Base-by-base conservation (phyloP, 1,140 invertebrate genomes). In the Calliphora vicina region DNA sequence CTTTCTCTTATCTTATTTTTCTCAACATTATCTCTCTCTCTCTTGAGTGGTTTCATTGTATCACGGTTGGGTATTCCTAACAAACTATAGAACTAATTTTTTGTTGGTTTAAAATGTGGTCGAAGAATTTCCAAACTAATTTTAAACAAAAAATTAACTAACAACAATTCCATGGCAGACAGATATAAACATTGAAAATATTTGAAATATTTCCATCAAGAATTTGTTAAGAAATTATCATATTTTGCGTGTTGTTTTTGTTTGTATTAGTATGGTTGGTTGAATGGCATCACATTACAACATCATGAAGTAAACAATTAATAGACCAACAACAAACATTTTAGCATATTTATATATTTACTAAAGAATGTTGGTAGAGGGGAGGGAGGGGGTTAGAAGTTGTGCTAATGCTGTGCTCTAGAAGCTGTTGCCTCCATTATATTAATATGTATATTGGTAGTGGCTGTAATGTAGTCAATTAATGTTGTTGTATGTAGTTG, bases 401-500 rank as follows among this genome's bases (percentile, higher is more conserved):
- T 50, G 45, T n/a, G n/a, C n/a, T n/a, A n/a, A n/a, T n/a, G n/a
- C n/a, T n/a, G n/a, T n/a, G n/a, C n/a, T n/a, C n/a, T n/a, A n/a
- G n/a, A n/a, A n/a, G 45, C 61, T 67, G 61, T 67, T 67, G n/a
- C 23, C 20, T 67, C 8, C 61, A 20, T 43, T 43, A 43, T 43
- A n/a, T n/a, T n/a, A 43, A 12, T 43, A 61, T 61, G 50, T 17
- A 5, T 6, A 61, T 67, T 20, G 61, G 61, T 67, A 67, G n/a
- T 23, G 61, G 61, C 15, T 57, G 50, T n/a, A 67, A 67, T 67
- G 61, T 67, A 67, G 61, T 67, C n/a, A 67, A 67, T 67, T 67
- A 67, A 67, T 23, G 20, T 23, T 17, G n/a, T 57, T 13, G 50
- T n/a, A n/a, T 57, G 50, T 57, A 13, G 50, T 57, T 57, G 17